Base-by-base conservation (phyloP, 2,888 invertebrate genomes). In the Dilophus febrilis region DNA sequence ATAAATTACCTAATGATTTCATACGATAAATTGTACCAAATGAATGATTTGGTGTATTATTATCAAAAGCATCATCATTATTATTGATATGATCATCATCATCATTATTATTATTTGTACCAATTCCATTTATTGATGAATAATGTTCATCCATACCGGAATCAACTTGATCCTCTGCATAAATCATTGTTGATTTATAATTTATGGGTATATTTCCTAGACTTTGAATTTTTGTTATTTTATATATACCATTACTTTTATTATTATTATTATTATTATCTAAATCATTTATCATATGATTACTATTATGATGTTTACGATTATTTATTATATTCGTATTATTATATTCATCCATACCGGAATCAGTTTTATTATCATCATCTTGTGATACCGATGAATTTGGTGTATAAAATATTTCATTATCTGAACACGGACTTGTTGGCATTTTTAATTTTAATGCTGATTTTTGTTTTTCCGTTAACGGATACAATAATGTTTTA, bases 1-100 rank as follows among this genome's bases (percentile, higher is more conserved):
- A 58, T 19, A 62, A 47, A 51, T 62, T 61, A 44, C 61, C 61
- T 55, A 62, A 55, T 1, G 62, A 62, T 43, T 62, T 62, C 37
- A 62, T 60, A 3, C 57, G 53, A 19, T 33, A 42, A 30, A 62
- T 57, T 10, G 34, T 14, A n/a, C 37, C 40, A 35, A 35, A 36
- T 13, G 18, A 18, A 32, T 38, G 32, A 14, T 38, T 22, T 3
- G 61, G 62, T 39, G 62, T 59, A 42, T 60, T n/a, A 31, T 27
- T 19, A 22, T n/a, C 10, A 4, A 14, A 2, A 35, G 10, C 11
- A 19, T 4, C 2, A 26, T 35, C 26, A 5, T 35, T 26, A 14
- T 26, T 13, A 4, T n/a, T 3, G 26, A 13, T 14, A 19, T 11
- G 3, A 26, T 22, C 26, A 5, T 35, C 22, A 8, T 22, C 8